Base-by-base conservation (phyloP, 1,140 invertebrate genomes). In the Drosophila kohkoa region DNA sequence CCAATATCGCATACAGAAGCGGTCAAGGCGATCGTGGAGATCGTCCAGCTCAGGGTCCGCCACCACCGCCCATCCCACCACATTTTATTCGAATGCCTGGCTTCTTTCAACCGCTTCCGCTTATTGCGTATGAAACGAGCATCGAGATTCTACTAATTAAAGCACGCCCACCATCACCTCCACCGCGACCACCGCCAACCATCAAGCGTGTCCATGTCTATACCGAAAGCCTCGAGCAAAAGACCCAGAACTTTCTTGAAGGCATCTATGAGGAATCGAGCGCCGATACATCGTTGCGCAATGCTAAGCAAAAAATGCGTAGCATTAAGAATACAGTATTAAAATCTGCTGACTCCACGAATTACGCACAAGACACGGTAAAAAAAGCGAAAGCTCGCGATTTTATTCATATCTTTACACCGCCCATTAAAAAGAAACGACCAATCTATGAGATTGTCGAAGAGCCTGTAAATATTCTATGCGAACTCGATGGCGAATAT, bases 321-420 rank as follows among this genome's bases (percentile, higher is more conserved):
- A 90, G 77, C 49, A 89, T 92, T 69, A 92, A 92, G 64, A 91
- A 67, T 54, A 88, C 92, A 28, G 83, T 92, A 16, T 66, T 92
- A 16, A 92, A 92, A 76, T 92, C 92, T 0, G 79, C 73, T 60
- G 92, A 92, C 64, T 79, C 91, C 5, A 92, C 91, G 38, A 92
- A 92, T 46, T 92, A 92, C 60, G 91, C 92, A 13, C 87, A 92
- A 82, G 92, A 92, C 71, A 92, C 92, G 16, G 92, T 92, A 20
- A 74, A 92, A 57, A 92, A 92, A 70, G 92, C 92, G 5, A 88
- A 91, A 66, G 81, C 90, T 41, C 87, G 92, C 66, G 91, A 92
- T 68, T 92, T 92, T 67, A 28, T 88, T 54, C 92, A 92, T 66
- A 92, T 92, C 46, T 92, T 92, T 74, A 92, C 80, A 25, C 92